Conservation (phyloP, 2,113 vertebrate species). For the Hippocampus mohnikei region DNA sequence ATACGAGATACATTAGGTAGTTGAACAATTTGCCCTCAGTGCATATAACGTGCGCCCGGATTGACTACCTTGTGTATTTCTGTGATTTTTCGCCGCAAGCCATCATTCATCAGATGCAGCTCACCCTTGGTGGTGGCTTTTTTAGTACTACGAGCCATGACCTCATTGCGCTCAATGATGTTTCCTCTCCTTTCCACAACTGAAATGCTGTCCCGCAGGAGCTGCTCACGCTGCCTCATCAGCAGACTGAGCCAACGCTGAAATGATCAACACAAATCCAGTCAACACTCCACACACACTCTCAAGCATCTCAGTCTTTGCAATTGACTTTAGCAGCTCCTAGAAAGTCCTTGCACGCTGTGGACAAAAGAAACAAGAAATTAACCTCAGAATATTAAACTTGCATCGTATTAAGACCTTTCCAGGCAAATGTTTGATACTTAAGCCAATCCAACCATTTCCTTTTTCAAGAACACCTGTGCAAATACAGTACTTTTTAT, state of each 20-base stretch:
- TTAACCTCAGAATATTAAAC: not conserved
- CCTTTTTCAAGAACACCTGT: no score
- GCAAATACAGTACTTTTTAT: no score
- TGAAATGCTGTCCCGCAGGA: slow-evolving; percentile 80
- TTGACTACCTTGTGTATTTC: slow-evolving; percentile 75
- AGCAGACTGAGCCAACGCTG: slow-evolving; percentile 81
- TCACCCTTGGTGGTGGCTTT: slow-evolving; percentile 59
- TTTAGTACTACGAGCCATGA: slow-evolving; percentile 53
- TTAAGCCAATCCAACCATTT: no score
- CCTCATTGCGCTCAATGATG: slow-evolving; percentile 58
- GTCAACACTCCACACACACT: not conserved
- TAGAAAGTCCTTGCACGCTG: not conserved
- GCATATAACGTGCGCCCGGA: not conserved
- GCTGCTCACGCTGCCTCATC: slow-evolving; percentile 80
- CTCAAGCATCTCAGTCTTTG: not conserved
- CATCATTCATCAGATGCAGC: slow-evolving; percentile 57
- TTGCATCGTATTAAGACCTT: not conserved
- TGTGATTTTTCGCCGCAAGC: slow-evolving; percentile 72
- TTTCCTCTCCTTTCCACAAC: slow-evolving; percentile 75
- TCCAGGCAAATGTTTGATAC: not conserved
- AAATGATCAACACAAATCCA: not conserved
- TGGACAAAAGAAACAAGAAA: not conserved
- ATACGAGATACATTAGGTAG: not conserved
- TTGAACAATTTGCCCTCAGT: not conserved
- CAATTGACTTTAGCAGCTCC: not conserved